A percentile compares a stretch with the other conserved stretches of the same genome.
Conservation (phyloP, 2,888 invertebrate species). For the Drosophila pullipes region DNA sequence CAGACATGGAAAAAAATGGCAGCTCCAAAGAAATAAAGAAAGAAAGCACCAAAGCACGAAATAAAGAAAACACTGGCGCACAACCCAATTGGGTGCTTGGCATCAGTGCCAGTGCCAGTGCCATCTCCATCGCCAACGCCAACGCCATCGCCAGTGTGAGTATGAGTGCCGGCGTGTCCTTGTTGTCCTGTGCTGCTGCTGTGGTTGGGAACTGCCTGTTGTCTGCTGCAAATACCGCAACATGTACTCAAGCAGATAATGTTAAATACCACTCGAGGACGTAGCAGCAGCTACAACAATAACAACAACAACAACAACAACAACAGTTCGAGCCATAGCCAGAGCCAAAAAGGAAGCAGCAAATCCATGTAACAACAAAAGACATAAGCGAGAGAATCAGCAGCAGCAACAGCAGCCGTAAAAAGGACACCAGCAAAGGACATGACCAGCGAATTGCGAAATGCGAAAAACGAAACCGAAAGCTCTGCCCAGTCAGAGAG, state of each 20-base stretch:
- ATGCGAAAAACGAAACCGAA: constrained; percentile 71
- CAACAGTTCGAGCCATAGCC: constrained; percentile 13
- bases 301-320: constrained; percentile 27
- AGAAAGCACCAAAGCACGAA: constrained; percentile 17
- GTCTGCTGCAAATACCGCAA: constrained; percentile 83
- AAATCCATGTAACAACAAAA: constrained; percentile 80
- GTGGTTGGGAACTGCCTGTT: constrained; percentile 57
- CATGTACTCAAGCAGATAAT: constrained; percentile 83
- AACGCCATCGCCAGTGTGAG: constrained; percentile 10
- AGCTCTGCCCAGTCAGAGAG: constrained; percentile 50
- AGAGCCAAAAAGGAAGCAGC: constrained; percentile 69
- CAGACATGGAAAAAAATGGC: constrained; percentile 64
- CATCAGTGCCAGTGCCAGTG: constrained; percentile 29
- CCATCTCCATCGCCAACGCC: background rate
- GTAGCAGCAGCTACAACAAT: constrained; percentile 43
- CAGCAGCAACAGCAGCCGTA: constrained; percentile 48
- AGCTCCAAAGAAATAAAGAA: constrained; percentile 39
- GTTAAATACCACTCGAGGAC: constrained; percentile 81
- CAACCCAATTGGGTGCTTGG: constrained; percentile 27
- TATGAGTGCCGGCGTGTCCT: constrained; percentile 69
- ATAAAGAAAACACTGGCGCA: constrained; percentile 32
- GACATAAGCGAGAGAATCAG: constrained; percentile 71
- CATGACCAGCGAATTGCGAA: constrained; percentile 48
- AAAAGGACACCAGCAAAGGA: constrained; percentile 76
- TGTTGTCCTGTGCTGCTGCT: constrained; percentile 48